Evolutionary conservation across 2,888 invertebrate genomes (phyloP).

Genomic region (Idaea biselata): DNA sequence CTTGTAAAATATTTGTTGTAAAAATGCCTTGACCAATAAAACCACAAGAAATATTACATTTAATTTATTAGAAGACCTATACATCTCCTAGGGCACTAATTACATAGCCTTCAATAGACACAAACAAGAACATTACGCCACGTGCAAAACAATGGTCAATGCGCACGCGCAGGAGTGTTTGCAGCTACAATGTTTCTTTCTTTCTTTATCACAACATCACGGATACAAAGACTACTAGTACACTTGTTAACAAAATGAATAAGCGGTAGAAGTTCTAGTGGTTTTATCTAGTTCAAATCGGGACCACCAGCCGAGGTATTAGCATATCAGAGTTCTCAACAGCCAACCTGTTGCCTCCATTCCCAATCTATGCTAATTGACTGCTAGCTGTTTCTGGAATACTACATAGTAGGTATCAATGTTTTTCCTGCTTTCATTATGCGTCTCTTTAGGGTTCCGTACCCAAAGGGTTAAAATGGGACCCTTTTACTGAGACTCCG

Average conservation of each 20-base stretch:
- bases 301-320: slow-evolving; percentile 65
- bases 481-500: no score
- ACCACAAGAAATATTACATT: no score
- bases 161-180: neutral
- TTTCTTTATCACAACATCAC: slow-evolving; percentile 15
- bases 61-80: neutral
- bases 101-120: neutral
- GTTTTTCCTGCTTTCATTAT: slow-evolving; percentile 21
- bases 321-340: slow-evolving; percentile 52
- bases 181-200: slow-evolving; percentile 22
- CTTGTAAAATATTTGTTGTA: neutral
- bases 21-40: no score
- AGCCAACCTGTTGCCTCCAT: slow-evolving; percentile 44
- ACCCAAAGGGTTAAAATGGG: no score
- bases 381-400: slow-evolving; percentile 47
- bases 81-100: neutral
- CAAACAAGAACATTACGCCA: neutral
- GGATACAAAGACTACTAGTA: slow-evolving; percentile 11
- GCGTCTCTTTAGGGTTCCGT: slow-evolving; percentile 10
- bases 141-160: neutral
- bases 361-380: slow-evolving; percentile 56
- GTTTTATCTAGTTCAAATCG: slow-evolving; percentile 40
- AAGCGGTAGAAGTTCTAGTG: slow-evolving; percentile 3
- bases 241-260: slow-evolving; percentile 18
- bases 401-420: slow-evolving; percentile 33